Evolutionary conservation across 2,113 vertebrate species (phyloP), one percentile per base, ranked within the genome.

Genomic region (Spea bombifrons): DNA sequence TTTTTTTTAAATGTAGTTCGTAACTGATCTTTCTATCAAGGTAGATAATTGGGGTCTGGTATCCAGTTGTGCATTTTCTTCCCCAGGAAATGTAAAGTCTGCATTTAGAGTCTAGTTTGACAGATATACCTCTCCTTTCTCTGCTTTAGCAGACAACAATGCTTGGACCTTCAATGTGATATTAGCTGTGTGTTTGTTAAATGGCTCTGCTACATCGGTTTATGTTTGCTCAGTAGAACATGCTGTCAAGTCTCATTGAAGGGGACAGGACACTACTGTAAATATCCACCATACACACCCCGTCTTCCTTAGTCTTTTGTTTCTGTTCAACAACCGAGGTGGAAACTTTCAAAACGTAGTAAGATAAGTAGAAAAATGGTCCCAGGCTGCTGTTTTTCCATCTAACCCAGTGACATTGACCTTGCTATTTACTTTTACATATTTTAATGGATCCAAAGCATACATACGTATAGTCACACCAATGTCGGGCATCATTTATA

Each of bases 31-130:
- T 76, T 68, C 75, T 66, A 76, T n/a, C 49, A 71, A 71, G 69
- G 48, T 49, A 71, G 69, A 55, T 71, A 71, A 71, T 47, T 69
- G 49, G n/a, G 61, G 75, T 77, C 66, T 77, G 66, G 66, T 70
- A 72, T 43, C 57, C 49, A 57, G 53, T 13, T 57, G 17, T 72
- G 71, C 30, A 61, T 71, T 59, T 77, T 49, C 53, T 63, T 53
- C 49, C 66, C 65, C 66, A 71, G 75, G 66, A 70, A 77, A 70
- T 61, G 75, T 69, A 76, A 76, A 76, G 66, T 76, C 65, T 76
- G 66, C 30, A 15, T 43, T 13, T 15, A 63, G 48, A 66, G 64
- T 67, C 5, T 43, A n/a, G 65, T 67, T 59, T 75, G 52, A 76
- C 75, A 76, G 52, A 69, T 69, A 13, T 48, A 49, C 30, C 71